Percentiles rank a stretch among this genome's conserved stretches.
phyloP scores from a whole-genome alignment of 2,888 invertebrate species.

The Pachycephus smyrnensis region DNA sequence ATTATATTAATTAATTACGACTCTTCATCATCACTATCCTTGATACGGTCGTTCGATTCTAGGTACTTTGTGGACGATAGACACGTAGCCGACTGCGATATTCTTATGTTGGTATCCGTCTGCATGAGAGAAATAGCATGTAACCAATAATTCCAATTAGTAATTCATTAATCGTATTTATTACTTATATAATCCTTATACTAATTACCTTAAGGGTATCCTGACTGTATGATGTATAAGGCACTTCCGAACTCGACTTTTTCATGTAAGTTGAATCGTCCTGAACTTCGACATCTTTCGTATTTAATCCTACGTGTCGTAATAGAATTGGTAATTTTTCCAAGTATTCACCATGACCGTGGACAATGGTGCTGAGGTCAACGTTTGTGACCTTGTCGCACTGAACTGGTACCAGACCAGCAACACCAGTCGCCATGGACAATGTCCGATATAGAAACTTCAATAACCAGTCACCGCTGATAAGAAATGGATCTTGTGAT shows the following conservation, averaged over 20 bases:
- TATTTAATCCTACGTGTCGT: conserved; percentile 60
- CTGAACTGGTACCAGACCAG: conserved; percentile 72
- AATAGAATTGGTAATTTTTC: conserved; percentile 70
- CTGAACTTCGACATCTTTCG: conserved; percentile 40
- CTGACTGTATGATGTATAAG: conserved; percentile 19
- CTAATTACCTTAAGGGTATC: background rate
- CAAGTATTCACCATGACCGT: conserved; percentile 73
- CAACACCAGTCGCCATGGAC: conserved; percentile 72
- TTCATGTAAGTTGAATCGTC: conserved; percentile 47
- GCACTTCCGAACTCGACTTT: conserved; percentile 58
- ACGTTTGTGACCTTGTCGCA: conserved; percentile 72
- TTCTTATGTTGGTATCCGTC: conserved; percentile 34
- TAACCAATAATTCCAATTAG: background rate
- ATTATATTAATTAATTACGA: background rate
- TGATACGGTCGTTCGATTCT: background rate
- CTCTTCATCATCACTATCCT: background rate
- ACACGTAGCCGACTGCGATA: conserved; percentile 48
- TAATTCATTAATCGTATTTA: background rate
- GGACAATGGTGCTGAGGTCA: conserved; percentile 71
- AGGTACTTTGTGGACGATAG: conserved; percentile 25
- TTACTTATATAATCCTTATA: background rate
- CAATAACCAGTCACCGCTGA: conserved; percentile 74
- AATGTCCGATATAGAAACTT: conserved; percentile 76
- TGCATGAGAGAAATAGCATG: conserved; percentile 15
- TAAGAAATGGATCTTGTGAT: conserved; percentile 21